These are phyloP conservation scores for Atta texana DNA, from an alignment of 1,140 invertebrate genomes.

Conservation along the genomic window DNA sequence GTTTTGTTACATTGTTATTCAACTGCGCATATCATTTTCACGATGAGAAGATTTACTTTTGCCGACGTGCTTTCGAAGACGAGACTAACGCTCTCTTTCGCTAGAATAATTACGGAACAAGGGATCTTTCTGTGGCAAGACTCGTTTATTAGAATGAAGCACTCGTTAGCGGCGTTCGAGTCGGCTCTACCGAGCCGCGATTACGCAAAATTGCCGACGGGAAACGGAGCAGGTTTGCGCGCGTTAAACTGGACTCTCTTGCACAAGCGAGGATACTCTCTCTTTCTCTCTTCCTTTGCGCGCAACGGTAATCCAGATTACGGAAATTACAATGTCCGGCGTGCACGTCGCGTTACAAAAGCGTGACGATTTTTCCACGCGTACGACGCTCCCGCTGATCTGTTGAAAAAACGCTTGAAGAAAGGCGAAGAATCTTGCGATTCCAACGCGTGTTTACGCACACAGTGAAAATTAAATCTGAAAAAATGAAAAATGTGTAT, in stretches of 20 bases:
- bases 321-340: conserved; percentile 38
- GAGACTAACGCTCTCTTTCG: conserved; percentile 14
- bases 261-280: conserved; percentile 69
- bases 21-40: neutral
- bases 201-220: conserved; percentile 82
- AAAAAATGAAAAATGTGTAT: neutral
- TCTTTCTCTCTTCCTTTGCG: neutral
- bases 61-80: neutral
- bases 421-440: neutral
- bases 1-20: neutral
- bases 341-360: conserved; percentile 19
- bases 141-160: conserved; percentile 48
- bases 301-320: conserved; percentile 49
- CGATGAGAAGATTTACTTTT: neutral
- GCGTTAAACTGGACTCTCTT: conserved; percentile 69
- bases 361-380: neutral
- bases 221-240: conserved; percentile 76
- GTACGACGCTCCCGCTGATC: neutral
- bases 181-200: conserved; percentile 28
- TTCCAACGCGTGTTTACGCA: no score
- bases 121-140: conserved; percentile 43
- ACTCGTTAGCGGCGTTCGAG: conserved; percentile 66
- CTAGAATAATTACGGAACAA: conserved; percentile 30
- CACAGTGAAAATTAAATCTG: neutral
- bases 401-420: neutral